Evolutionary conservation across 92 coral and sea anemone species (phyloP).

Genomic region (Bergia puertoricense): DNA sequence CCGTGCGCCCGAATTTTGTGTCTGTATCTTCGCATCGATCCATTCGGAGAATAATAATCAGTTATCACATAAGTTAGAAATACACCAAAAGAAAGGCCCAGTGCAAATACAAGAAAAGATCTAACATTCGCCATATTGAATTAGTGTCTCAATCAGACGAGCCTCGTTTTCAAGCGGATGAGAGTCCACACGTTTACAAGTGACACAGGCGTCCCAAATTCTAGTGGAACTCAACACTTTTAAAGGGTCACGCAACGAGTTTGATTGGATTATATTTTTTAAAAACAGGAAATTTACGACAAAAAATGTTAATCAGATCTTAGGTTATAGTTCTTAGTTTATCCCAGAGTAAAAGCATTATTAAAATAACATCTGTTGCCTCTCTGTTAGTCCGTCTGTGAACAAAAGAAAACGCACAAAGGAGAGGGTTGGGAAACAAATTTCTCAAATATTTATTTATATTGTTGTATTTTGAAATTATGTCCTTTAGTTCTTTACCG

Average conservation of each 20-base stretch:
- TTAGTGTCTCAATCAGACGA: no score
- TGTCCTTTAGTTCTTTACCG: no score
- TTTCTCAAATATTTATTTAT: no score
- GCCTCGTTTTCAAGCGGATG: conserved; percentile 30
- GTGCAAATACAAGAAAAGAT: conserved; percentile 60
- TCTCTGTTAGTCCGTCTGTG: background rate
- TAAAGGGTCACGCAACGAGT: background rate
- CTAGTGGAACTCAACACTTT: no score
- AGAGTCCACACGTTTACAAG: background rate
- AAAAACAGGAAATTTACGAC: no score
- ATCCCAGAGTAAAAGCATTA: background rate
- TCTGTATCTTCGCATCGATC: conserved; percentile 26
- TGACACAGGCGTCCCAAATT: no score
- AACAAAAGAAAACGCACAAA: no score
- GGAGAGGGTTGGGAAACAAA: no score
- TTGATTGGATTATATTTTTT: no score
- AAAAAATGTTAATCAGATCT: no score
- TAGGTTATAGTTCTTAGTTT: no score
- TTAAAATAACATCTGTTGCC: background rate
- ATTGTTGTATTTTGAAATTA: no score
- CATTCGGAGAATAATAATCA: conserved; percentile 49
- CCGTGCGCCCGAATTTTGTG: background rate
- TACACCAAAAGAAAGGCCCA: conserved; percentile 77
- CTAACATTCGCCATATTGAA: conserved; percentile 64
- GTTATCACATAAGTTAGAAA: conserved; percentile 58